Percentiles rank a stretch among this genome's conserved stretches.
phyloP scores from a whole-genome alignment of 2,888 invertebrate species.

The Drosophila crucigera region DNA sequence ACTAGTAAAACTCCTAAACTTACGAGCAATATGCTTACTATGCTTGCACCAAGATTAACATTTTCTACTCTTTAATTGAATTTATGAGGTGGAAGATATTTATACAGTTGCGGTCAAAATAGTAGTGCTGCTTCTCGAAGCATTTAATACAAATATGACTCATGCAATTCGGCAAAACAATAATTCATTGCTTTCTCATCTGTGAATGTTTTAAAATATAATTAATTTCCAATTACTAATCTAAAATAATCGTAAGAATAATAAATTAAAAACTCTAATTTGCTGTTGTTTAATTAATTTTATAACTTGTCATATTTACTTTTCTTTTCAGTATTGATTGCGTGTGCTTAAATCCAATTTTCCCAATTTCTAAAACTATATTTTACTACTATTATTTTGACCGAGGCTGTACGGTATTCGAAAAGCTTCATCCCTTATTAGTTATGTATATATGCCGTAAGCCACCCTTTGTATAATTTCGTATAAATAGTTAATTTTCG shows the following conservation, averaged over 20 bases:
- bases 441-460: not conserved
- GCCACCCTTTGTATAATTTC: not conserved
- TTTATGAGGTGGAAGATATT: not conserved
- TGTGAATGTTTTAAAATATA: not conserved
- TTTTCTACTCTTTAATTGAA: not conserved
- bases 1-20: not conserved
- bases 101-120: not conserved
- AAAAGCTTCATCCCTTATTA: not conserved
- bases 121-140: not conserved
- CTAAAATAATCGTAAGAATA: not conserved
- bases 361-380: not conserved
- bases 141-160: not conserved
- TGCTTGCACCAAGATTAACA: not conserved
- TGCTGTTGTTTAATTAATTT: no score
- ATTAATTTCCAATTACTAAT: not conserved
- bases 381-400: not conserved
- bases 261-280: not conserved
- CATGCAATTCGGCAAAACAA: not conserved
- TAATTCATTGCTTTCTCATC: not conserved
- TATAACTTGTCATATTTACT: not conserved
- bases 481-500: constrained; percentile 19
- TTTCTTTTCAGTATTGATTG: not conserved
- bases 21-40: not conserved
- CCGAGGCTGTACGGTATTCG: not conserved
- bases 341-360: not conserved